These are phyloP conservation scores for Rugalucina vietnamica DNA, from an alignment of 2,888 invertebrate species.

Conservation along the genomic window DNA sequence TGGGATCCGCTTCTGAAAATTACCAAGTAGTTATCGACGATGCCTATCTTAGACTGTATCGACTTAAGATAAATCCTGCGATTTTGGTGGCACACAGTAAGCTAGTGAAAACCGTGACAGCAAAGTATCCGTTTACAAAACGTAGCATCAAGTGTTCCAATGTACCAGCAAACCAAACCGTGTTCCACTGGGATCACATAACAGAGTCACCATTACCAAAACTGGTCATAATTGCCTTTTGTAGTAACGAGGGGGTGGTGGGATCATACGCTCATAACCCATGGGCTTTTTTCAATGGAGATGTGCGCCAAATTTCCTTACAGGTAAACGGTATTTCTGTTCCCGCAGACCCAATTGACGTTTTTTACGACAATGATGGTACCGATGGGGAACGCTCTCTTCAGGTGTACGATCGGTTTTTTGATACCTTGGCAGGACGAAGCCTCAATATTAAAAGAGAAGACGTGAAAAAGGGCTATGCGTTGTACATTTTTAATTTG, in stretches of 20 bases:
- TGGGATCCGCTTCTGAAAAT: conserved; percentile 1
- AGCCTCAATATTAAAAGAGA: background rate
- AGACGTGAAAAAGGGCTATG: background rate
- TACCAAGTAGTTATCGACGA: conserved; percentile 26
- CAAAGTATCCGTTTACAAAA: conserved; percentile 11
- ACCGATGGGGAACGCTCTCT: background rate
- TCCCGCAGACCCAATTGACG: background rate
- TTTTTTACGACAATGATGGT: background rate
- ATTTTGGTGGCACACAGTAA: conserved; percentile 19
- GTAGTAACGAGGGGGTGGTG: background rate
- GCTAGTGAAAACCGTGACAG: conserved; percentile 13
- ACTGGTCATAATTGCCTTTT: conserved; percentile 18
- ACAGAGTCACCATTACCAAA: conserved; percentile 6
- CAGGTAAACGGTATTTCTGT: background rate
- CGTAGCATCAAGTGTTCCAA: conserved; percentile 11
- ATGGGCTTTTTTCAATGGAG: background rate
- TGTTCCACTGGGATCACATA: conserved; percentile 29
- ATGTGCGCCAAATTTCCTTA: conserved; percentile 1
- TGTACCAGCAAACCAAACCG: conserved; percentile 9
- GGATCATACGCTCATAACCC: conserved; percentile 4
- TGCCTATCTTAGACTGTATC: conserved; percentile 10
- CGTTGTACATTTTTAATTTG: background rate
- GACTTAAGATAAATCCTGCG: conserved; percentile 20
- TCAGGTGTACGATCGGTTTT: background rate
- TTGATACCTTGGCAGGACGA: background rate